Evolutionary conservation across 1,140 invertebrate genomes (phyloP), one percentile per base, ranked within the genome.

Genomic region (Argopecten irradians): DNA sequence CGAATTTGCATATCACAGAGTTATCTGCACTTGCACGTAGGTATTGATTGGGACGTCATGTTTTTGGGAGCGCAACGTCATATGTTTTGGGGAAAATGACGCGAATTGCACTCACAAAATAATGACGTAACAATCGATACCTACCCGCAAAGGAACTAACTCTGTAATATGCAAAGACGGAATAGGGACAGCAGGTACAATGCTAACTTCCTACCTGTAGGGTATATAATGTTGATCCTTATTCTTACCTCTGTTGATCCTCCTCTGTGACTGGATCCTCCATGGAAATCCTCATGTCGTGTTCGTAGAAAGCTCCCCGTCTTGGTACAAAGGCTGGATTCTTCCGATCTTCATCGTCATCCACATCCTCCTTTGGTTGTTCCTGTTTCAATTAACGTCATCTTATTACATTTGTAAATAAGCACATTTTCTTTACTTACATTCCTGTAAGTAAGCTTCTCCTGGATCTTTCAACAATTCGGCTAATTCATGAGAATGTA

Each of bases 291-390:
- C 95, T 91, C 55, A 91, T 90, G 95, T 99, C 98, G 94, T 99
- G 98, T 93, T 99, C 98, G 93, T 99, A 99, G 95, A 99, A 99
- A 5, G 98, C 98, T 28, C 99, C 99, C 90, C 97, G 97, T 95
- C 99, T 98, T 0, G 99, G 99, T 93, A 99, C 99, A 95, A 99
- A 99, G 92, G 99, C 98, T 8, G 98, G 98, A 96, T 99, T 99
- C 93, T 98, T 97, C 90, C 97, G 97, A 95, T 99, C 98, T 94
- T 99, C 98, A 95, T 99, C 98, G 95, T 98, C 97, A 94, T 98
- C 98, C 1, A 99, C 90, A 55, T 94, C 91, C 71, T 94, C 92
- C 34, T 93, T 92, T 84, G 92, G 92, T 85, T 95, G 94, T 87
- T 95, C 94, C 94, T 95, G 82, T 82, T 36, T 41, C 22, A n/a